Evolutionary conservation across 2,113 vertebrate species (phyloP).

Genomic region (Hymenochirus boettgeri): DNA sequence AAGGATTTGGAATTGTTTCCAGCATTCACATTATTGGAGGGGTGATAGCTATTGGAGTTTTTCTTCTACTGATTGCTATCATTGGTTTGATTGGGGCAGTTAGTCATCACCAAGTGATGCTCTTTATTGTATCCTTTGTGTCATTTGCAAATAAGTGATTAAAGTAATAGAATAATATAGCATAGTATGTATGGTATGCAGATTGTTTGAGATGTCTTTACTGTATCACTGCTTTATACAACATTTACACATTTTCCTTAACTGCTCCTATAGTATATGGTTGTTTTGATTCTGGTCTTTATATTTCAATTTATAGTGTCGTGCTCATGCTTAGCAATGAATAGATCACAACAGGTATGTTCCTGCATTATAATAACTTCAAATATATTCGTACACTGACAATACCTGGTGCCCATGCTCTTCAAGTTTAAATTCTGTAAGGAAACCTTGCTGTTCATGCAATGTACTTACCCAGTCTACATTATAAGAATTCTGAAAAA

Average conservation of each 20-base stretch:
- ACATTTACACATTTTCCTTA: too few relatives aligned
- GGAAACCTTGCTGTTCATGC: too few relatives aligned
- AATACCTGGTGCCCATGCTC: too few relatives aligned
- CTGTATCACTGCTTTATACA: too few relatives aligned
- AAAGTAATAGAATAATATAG: background rate
- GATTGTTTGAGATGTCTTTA: too few relatives aligned
- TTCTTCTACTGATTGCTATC: conserved; percentile 83
- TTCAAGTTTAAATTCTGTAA: too few relatives aligned
- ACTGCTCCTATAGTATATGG: conserved; percentile 78
- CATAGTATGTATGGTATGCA: too few relatives aligned
- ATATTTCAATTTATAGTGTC: conserved; percentile 86
- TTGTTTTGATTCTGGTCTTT: conserved; percentile 86
- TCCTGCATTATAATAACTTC: too few relatives aligned
- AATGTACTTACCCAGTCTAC: too few relatives aligned
- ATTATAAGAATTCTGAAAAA: too few relatives aligned
- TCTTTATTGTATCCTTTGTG: conserved; percentile 88
- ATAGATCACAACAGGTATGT: conserved; percentile 73
- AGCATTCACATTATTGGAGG: conserved; percentile 89
- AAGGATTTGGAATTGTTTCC: conserved; percentile 79
- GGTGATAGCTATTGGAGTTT: conserved; percentile 84
- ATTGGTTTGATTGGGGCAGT: conserved; percentile 81
- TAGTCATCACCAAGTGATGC: conserved; percentile 89
- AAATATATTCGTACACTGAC: too few relatives aligned
- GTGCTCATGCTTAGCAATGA: conserved; percentile 85
- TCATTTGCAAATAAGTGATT: background rate